Percentiles rank a stretch among this genome's conserved stretches.
phyloP scores from a whole-genome alignment of 2,888 invertebrate genomes.

The Auanema sp. region DNA sequence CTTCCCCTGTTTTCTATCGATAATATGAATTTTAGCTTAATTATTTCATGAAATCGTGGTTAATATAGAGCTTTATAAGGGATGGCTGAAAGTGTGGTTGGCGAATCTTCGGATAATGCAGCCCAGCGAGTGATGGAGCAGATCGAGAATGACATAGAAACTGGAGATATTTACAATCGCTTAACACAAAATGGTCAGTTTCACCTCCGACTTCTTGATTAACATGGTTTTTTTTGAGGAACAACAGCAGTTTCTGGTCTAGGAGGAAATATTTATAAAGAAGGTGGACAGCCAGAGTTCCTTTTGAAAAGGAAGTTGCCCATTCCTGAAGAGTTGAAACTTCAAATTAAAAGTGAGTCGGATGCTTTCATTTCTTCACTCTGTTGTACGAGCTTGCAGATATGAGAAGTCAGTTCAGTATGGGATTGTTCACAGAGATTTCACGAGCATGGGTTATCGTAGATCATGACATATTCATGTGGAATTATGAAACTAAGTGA shows the following conservation, averaged over 20 bases:
- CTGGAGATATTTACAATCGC: slow-evolving; percentile 31
- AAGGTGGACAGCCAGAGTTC: slow-evolving; percentile 35
- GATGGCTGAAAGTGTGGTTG: slow-evolving; percentile 10
- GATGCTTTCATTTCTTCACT: neutral
- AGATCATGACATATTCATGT: slow-evolving; percentile 94
- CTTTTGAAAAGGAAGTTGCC: slow-evolving; percentile 31
- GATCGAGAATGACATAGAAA: slow-evolving; percentile 32
- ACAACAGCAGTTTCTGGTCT: slow-evolving; percentile 45
- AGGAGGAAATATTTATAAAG: slow-evolving; percentile 23
- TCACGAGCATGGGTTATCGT: slow-evolving; percentile 94
- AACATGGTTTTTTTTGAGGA: slow-evolving; percentile 19
- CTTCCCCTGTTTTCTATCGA: too few species aligned
- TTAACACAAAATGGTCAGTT: slow-evolving; percentile 33
- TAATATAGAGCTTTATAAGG: neutral
- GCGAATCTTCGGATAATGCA: slow-evolving; percentile 37
- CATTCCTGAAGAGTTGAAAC: slow-evolving; percentile 53
- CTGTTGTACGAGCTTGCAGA: slow-evolving; percentile 70
- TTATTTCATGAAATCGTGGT: too few species aligned
- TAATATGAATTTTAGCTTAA: too few species aligned
- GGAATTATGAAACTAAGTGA: slow-evolving; percentile 90
- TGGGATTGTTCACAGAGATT: slow-evolving; percentile 96
- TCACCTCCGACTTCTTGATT: neutral
- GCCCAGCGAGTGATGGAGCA: slow-evolving; percentile 34
- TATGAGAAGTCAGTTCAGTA: slow-evolving; percentile 91
- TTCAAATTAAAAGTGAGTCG: slow-evolving; percentile 54